phyloP scores from a whole-genome alignment of 2,888 invertebrate genomes.

The Carabus problematicus region DNA sequence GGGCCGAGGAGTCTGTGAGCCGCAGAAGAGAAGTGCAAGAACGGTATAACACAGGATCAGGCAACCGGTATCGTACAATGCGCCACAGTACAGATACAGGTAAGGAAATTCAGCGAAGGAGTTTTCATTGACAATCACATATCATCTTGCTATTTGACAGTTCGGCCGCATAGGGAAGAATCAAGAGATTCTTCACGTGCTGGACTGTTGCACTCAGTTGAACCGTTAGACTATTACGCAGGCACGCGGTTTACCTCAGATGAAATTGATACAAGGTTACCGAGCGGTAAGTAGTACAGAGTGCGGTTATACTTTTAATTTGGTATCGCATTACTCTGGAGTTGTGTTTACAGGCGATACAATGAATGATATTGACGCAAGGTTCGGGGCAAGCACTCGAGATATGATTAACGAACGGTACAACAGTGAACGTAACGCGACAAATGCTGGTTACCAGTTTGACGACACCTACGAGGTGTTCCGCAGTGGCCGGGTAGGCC shows the following conservation, averaged over 20 bases:
- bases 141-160: constrained; percentile 50
- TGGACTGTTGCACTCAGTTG: constrained; percentile 80
- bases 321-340: constrained; percentile 53
- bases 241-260: constrained; percentile 56
- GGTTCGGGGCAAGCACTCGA: constrained; percentile 72
- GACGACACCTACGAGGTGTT: constrained; percentile 49
- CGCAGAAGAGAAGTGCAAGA: constrained; percentile 78
- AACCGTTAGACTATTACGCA: constrained; percentile 73
- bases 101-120: no score
- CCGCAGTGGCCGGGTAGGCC: constrained; percentile 63
- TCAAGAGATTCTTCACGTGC: constrained; percentile 76
- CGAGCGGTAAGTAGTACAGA: constrained; percentile 53
- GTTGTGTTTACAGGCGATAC: constrained; percentile 46
- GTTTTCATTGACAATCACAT: no score
- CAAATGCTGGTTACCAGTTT: constrained; percentile 43
- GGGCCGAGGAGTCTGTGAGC: constrained; percentile 79
- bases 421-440: constrained; percentile 41
- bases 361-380: constrained; percentile 65
- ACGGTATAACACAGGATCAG: constrained; percentile 62
- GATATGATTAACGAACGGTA: constrained; percentile 57
- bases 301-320: constrained; percentile 45
- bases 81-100: constrained; percentile 62
- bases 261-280: constrained; percentile 57
- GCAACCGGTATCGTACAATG: constrained; percentile 56
- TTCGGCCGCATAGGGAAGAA: constrained; percentile 60